These are phyloP conservation scores for Horisme vitalbata DNA, from an alignment of 2,888 invertebrate species.

Conservation along the genomic window DNA sequence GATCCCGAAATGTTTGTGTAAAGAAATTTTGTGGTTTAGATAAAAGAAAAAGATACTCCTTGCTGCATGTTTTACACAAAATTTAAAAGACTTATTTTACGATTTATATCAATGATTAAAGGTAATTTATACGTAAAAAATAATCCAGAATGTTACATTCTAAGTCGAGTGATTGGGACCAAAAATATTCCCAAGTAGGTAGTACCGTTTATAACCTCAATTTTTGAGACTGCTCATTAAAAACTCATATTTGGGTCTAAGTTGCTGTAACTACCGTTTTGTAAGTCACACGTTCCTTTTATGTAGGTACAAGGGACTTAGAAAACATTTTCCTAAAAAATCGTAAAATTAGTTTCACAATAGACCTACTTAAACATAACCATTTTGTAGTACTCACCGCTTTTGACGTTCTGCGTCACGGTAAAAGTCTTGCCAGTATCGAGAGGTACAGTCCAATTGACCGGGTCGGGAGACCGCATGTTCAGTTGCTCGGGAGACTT, in stretches of 20 bases:
- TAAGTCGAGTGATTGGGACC: no score
- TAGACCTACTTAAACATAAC: constrained; percentile 39
- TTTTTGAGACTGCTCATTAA: no score
- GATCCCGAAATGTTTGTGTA: not conserved
- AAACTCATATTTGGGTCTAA: no score
- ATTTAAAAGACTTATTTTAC: constrained; percentile 44
- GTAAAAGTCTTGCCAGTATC: constrained; percentile 97
- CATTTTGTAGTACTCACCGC: constrained; percentile 72
- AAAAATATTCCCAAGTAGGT: no score
- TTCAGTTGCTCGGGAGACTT: constrained; percentile 96
- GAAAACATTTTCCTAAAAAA: constrained; percentile 10
- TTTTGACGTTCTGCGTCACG: constrained; percentile 94
- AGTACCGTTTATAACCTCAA: no score
- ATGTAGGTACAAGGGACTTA: no score
- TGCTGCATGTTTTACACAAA: constrained; percentile 42
- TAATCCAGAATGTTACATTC: no score
- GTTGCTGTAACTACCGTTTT: no score
- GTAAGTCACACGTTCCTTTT: no score
- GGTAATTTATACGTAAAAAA: not conserved
- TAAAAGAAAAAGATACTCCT: constrained; percentile 68
- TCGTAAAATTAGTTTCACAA: constrained; percentile 27
- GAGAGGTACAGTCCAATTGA: constrained; percentile 96
- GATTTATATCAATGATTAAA: constrained; percentile 24
- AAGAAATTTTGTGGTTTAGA: not conserved
- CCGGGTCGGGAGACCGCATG: constrained; percentile 96